Base-by-base conservation (phyloP, 2,113 vertebrate genomes). In the Lycaon pictus region DNA sequence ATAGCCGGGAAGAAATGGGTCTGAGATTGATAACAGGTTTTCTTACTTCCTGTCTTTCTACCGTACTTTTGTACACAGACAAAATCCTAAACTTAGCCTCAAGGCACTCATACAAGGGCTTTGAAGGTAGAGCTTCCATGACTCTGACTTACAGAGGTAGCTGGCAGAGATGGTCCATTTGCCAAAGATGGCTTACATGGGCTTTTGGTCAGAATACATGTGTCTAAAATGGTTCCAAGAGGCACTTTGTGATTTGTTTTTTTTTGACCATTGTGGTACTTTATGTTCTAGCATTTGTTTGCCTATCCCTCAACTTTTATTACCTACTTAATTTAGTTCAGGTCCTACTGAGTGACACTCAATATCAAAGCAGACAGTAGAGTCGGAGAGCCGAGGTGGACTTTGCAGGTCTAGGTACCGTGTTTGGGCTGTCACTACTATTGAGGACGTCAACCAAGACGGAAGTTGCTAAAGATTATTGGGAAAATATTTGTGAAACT, bases 21-120 rank as follows among this genome's bases (percentile, higher is more conserved):
- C 56, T 96, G 43, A 25, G 23, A 32, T 62, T 19, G 7, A 62
- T 37, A 58, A 7, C 35, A 32, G 7, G 48, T 25, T 83, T 87
- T 92, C 63, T 95, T 67, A 62, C 63, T 91, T 76, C 43, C n/a
- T 32, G 37, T 71, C n/a, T 82, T 96, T 90, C 32, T 77, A 58
- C 20, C 0, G 7, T 6, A 48, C 25, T 83, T 94, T 60, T 63
- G 8, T 82, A 58, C 43, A 43, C 15, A 69, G 51, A 69, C 71
- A 92, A 55, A 80, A 88, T 81, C 43, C 32, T 58, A 48, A 76
- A 35, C 10, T 12, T 32, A 89, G 69, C 35, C 32, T 15, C 58
- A 55, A 80, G 56, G 23, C 67, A 82, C 37, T 85, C 0, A 12
- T 11, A 13, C 3, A 29, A 88, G 16, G 29, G 29, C 5, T 29